phyloP scores from a whole-genome alignment of 2,888 invertebrate genomes.

The Nemotelus nigrinus region DNA sequence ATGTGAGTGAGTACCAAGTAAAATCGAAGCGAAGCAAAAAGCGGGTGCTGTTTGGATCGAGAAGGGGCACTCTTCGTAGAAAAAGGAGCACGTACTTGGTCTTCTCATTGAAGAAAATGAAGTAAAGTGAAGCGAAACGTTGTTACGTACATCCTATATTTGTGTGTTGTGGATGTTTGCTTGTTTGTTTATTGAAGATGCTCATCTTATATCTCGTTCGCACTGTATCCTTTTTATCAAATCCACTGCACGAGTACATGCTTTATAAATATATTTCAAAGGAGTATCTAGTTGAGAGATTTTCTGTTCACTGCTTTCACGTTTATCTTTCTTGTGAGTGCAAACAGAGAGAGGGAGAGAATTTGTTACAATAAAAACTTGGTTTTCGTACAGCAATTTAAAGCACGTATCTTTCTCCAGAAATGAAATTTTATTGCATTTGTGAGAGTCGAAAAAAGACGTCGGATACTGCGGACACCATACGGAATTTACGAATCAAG shows the following conservation, averaged over 20 bases:
- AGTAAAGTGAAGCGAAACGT: constrained; percentile 16
- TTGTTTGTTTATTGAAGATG: not conserved
- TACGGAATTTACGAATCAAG: too few species aligned
- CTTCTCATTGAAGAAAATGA: not conserved
- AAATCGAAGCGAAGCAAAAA: constrained; percentile 3
- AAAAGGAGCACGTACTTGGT: constrained; percentile 8
- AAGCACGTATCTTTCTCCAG: not conserved
- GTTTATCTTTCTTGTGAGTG: not conserved
- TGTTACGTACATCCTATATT: not conserved
- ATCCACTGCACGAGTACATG: not conserved
- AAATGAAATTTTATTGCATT: constrained; percentile 1
- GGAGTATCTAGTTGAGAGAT: not conserved
- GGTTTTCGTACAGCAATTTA: not conserved
- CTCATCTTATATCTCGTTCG: not conserved
- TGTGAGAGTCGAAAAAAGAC: too few species aligned
- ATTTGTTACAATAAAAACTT: not conserved
- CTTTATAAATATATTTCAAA: not conserved
- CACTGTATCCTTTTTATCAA: constrained; percentile 3
- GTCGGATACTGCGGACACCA: too few species aligned
- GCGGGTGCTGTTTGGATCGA: not conserved
- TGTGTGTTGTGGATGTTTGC: not conserved
- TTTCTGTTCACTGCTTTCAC: not conserved
- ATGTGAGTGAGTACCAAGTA: not conserved
- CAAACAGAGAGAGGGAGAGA: not conserved
- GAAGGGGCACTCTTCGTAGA: not conserved